These are phyloP conservation scores for Boulengeromyrus knoepffleri DNA, from an alignment of 2,113 vertebrate genomes.

Conservation along the genomic window DNA sequence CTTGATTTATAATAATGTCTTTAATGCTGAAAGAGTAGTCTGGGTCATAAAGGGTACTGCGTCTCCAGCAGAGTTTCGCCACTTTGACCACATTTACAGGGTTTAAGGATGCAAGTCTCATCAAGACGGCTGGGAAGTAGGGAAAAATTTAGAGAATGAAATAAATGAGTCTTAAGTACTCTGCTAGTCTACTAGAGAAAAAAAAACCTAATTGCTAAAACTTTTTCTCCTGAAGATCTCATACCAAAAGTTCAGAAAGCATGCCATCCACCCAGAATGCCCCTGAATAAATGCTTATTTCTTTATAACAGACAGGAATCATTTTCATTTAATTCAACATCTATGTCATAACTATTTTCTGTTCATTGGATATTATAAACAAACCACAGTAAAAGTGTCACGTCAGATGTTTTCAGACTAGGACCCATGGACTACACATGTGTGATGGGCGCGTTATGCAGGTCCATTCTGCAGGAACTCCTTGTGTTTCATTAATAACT, in stretches of 20 bases:
- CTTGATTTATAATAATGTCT: conserved; percentile 49
- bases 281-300: neutral
- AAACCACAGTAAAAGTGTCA: neutral
- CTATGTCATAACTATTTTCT: neutral
- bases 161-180: neutral
- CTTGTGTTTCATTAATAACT: neutral
- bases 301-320: neutral
- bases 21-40: neutral
- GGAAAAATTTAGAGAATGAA: neutral
- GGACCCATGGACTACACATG: neutral
- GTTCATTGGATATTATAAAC: neutral
- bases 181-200: neutral
- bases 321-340: neutral
- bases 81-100: neutral
- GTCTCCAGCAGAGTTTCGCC: neutral
- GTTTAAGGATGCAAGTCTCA: neutral
- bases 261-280: neutral
- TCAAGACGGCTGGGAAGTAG: neutral
- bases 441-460: neutral
- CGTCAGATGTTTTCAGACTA: neutral
- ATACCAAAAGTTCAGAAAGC: neutral
- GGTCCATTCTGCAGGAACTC: neutral
- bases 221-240: neutral
- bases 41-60: neutral
- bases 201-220: neutral